Evolutionary conservation across 2,113 vertebrate genomes (phyloP).

Genomic region (Rhea americana): DNA sequence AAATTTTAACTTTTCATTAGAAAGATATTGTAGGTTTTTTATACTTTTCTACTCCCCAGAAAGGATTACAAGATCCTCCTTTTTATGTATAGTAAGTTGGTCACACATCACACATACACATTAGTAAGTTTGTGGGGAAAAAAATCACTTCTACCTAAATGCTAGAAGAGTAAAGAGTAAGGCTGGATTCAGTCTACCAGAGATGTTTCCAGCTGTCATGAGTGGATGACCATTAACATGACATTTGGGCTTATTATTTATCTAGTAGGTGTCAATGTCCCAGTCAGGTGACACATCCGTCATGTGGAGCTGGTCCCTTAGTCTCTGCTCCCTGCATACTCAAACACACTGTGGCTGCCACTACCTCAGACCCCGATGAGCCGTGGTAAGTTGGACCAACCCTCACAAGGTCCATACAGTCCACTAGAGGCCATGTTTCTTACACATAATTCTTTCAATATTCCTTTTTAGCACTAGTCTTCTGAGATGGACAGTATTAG

Average conservation of each 20-base stretch:
- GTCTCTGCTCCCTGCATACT: not conserved
- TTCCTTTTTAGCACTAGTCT: rapidly evolving
- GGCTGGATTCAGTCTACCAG: not conserved
- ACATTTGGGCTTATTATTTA: not conserved
- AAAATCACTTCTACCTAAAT: not conserved
- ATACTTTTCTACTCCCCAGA: too few species aligned
- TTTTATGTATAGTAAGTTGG: not conserved
- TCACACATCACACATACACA: not conserved
- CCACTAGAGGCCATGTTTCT: not conserved
- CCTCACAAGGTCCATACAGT: not conserved
- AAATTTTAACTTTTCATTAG: not conserved
- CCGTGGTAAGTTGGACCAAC: rapidly evolving
- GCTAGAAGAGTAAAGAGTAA: not conserved
- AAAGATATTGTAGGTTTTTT: not conserved
- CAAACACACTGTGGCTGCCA: rapidly evolving
- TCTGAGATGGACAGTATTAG: not conserved
- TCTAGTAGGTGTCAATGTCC: not conserved
- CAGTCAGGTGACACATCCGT: not conserved
- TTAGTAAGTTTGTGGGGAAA: not conserved
- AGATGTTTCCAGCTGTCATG: not conserved
- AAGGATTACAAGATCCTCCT: not conserved
- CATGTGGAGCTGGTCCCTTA: not conserved
- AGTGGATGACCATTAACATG: not conserved
- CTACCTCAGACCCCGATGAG: not conserved
- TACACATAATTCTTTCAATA: not conserved